Conservation (phyloP, 2,113 vertebrate species). For the Malaclemys terrapin region DNA sequence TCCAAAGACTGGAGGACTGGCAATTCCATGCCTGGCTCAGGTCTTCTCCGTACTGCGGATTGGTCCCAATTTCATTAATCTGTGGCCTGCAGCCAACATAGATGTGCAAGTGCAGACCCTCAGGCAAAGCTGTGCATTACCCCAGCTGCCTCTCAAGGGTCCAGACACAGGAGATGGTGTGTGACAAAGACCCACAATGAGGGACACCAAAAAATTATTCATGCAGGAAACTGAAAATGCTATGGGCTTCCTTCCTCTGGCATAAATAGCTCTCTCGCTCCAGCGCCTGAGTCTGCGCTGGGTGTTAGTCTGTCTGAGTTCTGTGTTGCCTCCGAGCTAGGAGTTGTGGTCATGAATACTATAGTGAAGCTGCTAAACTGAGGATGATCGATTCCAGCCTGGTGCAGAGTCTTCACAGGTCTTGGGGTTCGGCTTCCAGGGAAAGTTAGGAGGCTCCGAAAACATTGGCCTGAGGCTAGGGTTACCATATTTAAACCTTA, state of each 20-base stretch:
- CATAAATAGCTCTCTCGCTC: constrained; percentile 26
- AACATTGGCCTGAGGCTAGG: neutral
- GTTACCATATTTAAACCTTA: no score
- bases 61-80: neutral
- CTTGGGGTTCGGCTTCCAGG: neutral
- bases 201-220: neutral
- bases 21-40: fast-evolving
- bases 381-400: neutral
- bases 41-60: fast-evolving
- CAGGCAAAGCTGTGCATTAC: neutral
- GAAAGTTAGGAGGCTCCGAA: neutral
- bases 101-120: neutral
- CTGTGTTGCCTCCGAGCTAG: neutral
- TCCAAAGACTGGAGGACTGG: neutral
- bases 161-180: neutral
- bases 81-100: fast-evolving
- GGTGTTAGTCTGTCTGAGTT: neutral
- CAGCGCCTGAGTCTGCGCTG: fast-evolving
- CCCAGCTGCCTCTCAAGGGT: neutral
- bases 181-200: neutral
- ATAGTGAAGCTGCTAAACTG: neutral
- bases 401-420: neutral
- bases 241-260: neutral
- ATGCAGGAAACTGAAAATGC: constrained; percentile 45
- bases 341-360: neutral